Conservation (phyloP, 2,113 vertebrate species). For the Chelonoidis abingdonii region DNA sequence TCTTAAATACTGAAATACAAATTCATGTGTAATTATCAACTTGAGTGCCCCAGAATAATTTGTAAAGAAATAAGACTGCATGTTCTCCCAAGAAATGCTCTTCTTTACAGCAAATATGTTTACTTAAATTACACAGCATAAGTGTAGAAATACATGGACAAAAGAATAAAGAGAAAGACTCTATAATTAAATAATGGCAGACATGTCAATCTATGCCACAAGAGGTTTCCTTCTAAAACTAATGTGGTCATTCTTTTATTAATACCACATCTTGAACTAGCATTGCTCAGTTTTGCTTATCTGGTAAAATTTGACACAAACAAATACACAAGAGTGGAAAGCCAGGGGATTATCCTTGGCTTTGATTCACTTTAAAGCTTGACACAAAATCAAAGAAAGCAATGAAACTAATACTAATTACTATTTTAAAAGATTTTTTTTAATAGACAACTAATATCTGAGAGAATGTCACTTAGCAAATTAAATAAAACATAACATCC, state of each 20-base stretch:
- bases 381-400: neutral
- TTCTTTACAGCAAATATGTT: neutral
- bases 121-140: neutral
- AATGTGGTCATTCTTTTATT: neutral
- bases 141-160: neutral
- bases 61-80: neutral
- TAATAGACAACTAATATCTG: neutral
- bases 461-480: neutral
- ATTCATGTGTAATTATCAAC: conserved; percentile 32
- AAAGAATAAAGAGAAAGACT: neutral
- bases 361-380: neutral
- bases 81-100: neutral
- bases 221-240: conserved; percentile 14
- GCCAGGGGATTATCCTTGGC: neutral
- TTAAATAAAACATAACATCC: neutral
- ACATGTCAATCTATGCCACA: neutral
- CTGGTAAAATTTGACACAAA: neutral
- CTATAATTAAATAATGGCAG: neutral
- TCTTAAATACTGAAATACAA: conserved; percentile 48
- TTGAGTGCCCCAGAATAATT: neutral
- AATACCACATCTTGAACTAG: neutral
- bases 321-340: neutral
- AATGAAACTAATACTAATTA: neutral
- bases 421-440: neutral
- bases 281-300: neutral